Base-by-base conservation (phyloP, 2,888 invertebrate species). In the Pseudococcus jackbeardsleyi region DNA sequence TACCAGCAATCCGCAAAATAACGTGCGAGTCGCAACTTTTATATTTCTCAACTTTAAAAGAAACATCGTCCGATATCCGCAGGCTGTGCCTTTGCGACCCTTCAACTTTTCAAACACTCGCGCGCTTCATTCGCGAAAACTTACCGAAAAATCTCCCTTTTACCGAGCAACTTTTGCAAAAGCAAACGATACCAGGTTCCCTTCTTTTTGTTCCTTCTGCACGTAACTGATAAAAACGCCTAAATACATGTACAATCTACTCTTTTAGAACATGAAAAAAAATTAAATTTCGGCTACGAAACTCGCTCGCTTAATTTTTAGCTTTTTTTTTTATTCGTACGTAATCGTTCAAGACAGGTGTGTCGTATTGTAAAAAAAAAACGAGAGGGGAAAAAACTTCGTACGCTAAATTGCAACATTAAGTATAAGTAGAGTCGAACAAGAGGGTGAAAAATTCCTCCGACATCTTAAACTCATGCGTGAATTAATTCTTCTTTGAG, bases 41-140 rank as follows among this genome's bases (percentile, higher is more conserved):
- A 82, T 46, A 42, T 46, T 46, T 82, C 46, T 39, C 33, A 46
- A 82, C 79, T 82, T 82, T 46, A 39, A 72, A 72, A 77, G 46
- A 46, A 82, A 46, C 79, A 46, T 46, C 79, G 46, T 46, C 79
- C 79, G 79, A 82, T 82, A 82, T 46, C 79, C 79, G 46, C 39
- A 42, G 79, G 79, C 79, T 82, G 79, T 46, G 77, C 77, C 33
- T 42, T 39, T 46, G 79, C n/a, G 3, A 33, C 19, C 42, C 79
- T 46, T 82, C 79, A 82, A 82, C 79, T 82, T 42, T 82, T 46
- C 79, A 42, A 82, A 82, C 46, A 46, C 79, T 79, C 42, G 19
- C 15, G 42, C n/a, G 64, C 22, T 54, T 42, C 42, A 42, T 8
- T 42, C 42, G 42, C 42, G 12, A 46, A 82, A 82, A 82, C 79